These are phyloP conservation scores for Pangasius sanitwongsei DNA, from an alignment of 2,797 vertebrate genomes.

Conservation along the genomic window DNA sequence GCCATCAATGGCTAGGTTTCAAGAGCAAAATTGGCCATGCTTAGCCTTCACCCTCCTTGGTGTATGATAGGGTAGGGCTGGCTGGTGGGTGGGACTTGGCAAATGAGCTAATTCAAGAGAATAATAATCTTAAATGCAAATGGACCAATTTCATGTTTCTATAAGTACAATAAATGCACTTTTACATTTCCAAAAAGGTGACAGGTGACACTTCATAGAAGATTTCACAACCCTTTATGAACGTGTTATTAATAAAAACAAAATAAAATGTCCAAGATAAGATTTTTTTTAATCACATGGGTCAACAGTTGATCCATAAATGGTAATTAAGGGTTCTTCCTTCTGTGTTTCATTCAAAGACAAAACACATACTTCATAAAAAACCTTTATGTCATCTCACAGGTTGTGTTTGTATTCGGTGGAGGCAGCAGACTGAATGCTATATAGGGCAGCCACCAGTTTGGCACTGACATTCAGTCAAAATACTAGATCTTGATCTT, in stretches of 20 bases:
- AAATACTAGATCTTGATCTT: constrained; percentile 9
- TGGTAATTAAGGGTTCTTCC: background rate
- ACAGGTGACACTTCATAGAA: background rate
- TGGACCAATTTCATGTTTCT: background rate
- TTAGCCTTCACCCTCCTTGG: background rate
- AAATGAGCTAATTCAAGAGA: background rate
- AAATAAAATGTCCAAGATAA: background rate
- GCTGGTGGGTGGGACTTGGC: background rate
- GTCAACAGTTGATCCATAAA: background rate
- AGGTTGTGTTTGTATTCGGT: background rate
- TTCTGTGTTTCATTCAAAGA: background rate
- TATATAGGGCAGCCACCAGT: background rate
- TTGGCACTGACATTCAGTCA: constrained; percentile 16
- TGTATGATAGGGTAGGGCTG: background rate
- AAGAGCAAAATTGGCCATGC: background rate
- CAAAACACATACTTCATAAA: background rate
- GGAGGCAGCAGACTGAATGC: constrained; percentile 4
- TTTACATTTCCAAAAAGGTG: background rate
- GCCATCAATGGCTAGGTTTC: background rate
- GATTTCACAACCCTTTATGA: background rate
- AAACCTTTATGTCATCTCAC: background rate
- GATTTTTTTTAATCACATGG: background rate
- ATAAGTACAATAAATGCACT: background rate
- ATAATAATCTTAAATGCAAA: background rate
- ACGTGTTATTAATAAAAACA: background rate